Evolutionary conservation across 2,797 vertebrate genomes (phyloP).

Genomic region (Leontopithecus rosalia): DNA sequence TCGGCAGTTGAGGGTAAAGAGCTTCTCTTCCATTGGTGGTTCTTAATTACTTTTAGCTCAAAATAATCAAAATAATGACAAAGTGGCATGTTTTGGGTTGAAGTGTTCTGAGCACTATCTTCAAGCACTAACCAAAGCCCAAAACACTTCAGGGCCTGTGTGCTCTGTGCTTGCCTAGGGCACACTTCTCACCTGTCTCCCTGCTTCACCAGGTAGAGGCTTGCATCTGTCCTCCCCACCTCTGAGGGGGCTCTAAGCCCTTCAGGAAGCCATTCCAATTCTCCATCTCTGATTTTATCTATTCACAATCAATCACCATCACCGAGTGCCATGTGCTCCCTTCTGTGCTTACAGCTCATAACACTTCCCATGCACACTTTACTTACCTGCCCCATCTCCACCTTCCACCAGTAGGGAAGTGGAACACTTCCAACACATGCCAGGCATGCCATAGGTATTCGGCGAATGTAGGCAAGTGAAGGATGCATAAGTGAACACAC

Average conservation of each 20-base stretch:
- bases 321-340: background rate
- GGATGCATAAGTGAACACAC: background rate
- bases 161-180: background rate
- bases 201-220: background rate
- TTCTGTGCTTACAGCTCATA: background rate
- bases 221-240: background rate
- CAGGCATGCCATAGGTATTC: rapidly evolving
- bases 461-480: background rate
- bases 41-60: too few species aligned
- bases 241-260: background rate
- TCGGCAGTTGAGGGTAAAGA: background rate
- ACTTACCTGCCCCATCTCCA: background rate
- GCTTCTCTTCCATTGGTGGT: background rate
- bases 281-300: background rate
- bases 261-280: background rate
- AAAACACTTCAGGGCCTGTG: background rate
- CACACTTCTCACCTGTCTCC: background rate
- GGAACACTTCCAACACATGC: background rate
- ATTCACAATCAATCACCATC: background rate
- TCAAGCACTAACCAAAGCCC: background rate
- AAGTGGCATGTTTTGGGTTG: background rate
- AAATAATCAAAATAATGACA: too few species aligned
- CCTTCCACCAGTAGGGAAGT: background rate
- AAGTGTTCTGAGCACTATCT: background rate
- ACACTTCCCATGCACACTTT: background rate